Conservation (phyloP, 2,797 vertebrate species). For the Hozukius guyotensis region DNA sequence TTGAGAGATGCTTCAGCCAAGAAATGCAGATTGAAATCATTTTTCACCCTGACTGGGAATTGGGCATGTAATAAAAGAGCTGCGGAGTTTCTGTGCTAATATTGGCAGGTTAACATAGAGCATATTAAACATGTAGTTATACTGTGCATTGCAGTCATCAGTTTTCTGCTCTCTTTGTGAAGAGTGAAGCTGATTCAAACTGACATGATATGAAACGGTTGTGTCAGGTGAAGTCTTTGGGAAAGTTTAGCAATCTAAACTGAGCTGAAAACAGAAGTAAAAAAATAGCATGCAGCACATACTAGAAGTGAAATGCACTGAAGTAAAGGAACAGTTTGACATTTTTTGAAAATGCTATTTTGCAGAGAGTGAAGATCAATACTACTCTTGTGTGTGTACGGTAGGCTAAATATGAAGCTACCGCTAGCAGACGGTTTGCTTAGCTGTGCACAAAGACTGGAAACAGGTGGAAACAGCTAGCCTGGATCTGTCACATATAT, state of each 20-base stretch:
- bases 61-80: constrained; percentile 45
- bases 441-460: neutral
- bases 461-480: too few species aligned
- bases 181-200: constrained; percentile 16
- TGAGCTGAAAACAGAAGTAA: neutral
- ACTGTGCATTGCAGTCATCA: neutral
- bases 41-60: constrained; percentile 51
- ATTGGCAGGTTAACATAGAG: constrained; percentile 26
- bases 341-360: neutral
- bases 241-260: neutral
- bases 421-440: neutral
- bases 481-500: too few species aligned
- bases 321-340: neutral
- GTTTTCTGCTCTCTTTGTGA: neutral
- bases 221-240: constrained; percentile 2
- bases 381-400: neutral
- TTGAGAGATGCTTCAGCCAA: constrained; percentile 29
- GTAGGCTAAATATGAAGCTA: neutral
- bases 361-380: neutral
- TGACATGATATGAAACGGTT: neutral
- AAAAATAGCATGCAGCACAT: neutral
- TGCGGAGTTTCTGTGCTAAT: constrained; percentile 16
- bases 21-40: constrained; percentile 51
- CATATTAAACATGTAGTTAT: constrained; percentile 19
- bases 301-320: neutral